A percentile compares a stretch with the other conserved stretches of the same genome.
These are phyloP conservation scores for Spheniscus humboldti DNA, from an alignment of 2,797 vertebrate genomes.

Conservation along the genomic window DNA sequence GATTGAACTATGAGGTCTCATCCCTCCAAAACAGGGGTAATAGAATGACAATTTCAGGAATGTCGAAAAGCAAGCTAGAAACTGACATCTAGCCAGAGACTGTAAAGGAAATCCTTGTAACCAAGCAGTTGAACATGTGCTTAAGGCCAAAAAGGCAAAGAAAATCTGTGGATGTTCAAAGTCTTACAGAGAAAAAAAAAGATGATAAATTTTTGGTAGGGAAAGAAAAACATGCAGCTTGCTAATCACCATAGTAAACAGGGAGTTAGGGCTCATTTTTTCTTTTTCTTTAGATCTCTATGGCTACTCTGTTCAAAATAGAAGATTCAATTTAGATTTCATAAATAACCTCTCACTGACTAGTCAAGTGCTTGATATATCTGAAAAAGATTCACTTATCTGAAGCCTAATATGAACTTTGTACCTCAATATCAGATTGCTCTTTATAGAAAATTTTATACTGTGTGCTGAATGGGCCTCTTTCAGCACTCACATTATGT, in stretches of 20 bases:
- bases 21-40: not conserved
- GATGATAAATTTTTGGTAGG: not conserved
- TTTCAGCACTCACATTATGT: not conserved
- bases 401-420: not conserved
- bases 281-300: not conserved
- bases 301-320: not conserved
- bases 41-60: not conserved
- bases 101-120: not conserved
- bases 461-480: not conserved
- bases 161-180: not conserved
- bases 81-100: not conserved
- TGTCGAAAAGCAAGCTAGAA: slow-evolving; percentile 3
- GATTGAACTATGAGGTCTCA: not conserved
- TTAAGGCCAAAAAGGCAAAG: not conserved
- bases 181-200: not conserved
- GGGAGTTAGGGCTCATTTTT: not conserved
- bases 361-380: not conserved
- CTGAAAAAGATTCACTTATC: not conserved
- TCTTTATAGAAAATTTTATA: not conserved
- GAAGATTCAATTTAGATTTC: not conserved
- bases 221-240: not conserved
- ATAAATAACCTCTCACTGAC: not conserved
- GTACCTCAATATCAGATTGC: not conserved
- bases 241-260: not conserved
- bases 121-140: not conserved